Evolutionary conservation across 2,888 invertebrate genomes (phyloP).

Genomic region (Zootermopsis nevadensis): DNA sequence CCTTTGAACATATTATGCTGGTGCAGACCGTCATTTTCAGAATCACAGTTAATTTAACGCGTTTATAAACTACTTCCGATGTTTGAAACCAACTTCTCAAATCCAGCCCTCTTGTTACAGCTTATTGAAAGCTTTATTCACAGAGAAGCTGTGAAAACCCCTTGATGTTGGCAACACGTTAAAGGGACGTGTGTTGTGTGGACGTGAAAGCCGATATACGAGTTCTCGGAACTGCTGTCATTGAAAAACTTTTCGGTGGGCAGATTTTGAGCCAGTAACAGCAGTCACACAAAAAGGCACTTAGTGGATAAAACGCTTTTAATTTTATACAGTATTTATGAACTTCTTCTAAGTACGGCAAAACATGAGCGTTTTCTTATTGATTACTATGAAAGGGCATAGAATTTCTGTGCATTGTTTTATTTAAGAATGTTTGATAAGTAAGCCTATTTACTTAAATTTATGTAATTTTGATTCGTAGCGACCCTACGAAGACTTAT

Average conservation of each 20-base stretch:
- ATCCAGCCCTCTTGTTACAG: neutral
- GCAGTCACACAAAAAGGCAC: neutral
- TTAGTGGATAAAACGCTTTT: neutral
- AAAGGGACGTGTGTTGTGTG: neutral
- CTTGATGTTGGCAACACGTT: neutral
- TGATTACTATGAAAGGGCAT: too few species aligned
- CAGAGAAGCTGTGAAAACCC: neutral
- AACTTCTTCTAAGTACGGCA: neutral
- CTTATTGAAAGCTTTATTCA: neutral
- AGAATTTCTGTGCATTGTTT: too few species aligned
- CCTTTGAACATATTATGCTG: neutral
- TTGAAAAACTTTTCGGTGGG: neutral
- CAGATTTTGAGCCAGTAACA: neutral
- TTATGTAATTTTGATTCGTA: too few species aligned
- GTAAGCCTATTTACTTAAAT: too few species aligned
- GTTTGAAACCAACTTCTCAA: too few species aligned
- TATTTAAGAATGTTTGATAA: too few species aligned
- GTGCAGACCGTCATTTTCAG: neutral
- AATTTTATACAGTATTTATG: neutral
- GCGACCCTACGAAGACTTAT: too few species aligned
- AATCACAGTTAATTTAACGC: neutral
- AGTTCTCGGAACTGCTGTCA: neutral
- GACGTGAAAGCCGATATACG: neutral
- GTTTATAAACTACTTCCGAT: neutral
- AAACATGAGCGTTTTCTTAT: too few species aligned